phyloP scores from a whole-genome alignment of 2,797 vertebrate species.

The Masticophis lateralis region DNA sequence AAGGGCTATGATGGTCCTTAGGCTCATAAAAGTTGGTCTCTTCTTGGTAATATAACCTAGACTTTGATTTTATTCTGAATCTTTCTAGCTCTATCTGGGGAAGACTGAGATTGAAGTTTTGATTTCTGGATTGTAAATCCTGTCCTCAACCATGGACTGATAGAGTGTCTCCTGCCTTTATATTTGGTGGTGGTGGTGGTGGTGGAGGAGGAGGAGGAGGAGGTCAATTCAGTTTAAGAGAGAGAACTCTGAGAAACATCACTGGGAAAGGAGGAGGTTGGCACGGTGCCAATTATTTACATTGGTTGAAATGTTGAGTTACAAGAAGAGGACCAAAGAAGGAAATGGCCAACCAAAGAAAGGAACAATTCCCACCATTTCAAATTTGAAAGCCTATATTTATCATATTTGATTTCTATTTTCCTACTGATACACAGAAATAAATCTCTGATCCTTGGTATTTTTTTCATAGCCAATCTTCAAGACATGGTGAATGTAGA shows the following conservation, averaged over 20 bases:
- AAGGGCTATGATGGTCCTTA: not conserved
- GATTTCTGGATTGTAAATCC: not conserved
- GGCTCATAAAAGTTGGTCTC: not conserved
- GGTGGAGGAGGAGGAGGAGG: not conserved
- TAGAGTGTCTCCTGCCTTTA: not conserved
- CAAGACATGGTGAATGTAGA: not conserved
- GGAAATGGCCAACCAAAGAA: not conserved
- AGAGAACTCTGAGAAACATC: not conserved
- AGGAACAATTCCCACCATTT: not conserved
- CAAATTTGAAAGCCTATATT: not conserved
- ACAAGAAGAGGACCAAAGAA: not conserved
- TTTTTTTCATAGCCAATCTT: not conserved
- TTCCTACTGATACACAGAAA: not conserved
- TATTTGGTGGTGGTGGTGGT: not conserved
- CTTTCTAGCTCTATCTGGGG: not conserved
- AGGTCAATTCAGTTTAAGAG: not conserved
- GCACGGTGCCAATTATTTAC: not conserved
- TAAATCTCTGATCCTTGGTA: not conserved
- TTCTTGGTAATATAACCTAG: not conserved
- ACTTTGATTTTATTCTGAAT: not conserved
- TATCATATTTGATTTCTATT: not conserved
- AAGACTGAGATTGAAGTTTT: not conserved
- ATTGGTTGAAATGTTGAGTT: not conserved
- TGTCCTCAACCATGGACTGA: not conserved
- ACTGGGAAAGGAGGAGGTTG: not conserved